These are phyloP conservation scores for Molothrus ater DNA, from an alignment of 2,797 vertebrate species.

Conservation along the genomic window DNA sequence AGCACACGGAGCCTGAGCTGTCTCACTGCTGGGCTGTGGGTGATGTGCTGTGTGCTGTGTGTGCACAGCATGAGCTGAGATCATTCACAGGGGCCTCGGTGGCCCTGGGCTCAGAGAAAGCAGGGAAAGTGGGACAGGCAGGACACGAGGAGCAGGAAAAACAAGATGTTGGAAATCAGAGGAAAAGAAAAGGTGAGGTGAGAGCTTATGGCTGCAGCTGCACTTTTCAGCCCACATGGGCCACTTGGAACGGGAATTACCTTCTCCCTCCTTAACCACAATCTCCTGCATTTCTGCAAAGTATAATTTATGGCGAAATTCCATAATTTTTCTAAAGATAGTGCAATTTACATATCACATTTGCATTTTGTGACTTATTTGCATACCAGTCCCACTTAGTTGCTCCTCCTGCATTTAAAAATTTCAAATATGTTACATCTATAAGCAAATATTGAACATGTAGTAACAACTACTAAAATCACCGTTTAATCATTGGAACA, in stretches of 20 bases:
- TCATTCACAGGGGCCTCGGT: background rate
- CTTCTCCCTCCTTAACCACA: background rate
- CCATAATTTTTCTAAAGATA: background rate
- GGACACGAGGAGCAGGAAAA: background rate
- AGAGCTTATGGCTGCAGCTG: background rate
- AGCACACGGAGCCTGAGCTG: rapidly evolving
- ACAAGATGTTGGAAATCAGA: background rate
- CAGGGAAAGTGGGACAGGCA: background rate
- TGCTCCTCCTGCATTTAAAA: background rate
- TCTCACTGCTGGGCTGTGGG: background rate
- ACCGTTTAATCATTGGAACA: background rate
- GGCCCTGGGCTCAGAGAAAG: background rate
- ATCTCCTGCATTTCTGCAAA: background rate
- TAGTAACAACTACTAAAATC: background rate
- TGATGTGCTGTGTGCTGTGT: background rate
- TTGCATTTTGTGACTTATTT: background rate
- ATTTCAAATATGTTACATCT: background rate
- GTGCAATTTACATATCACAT: background rate
- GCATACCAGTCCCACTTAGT: background rate
- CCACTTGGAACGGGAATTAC: background rate
- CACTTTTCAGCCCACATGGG: background rate
- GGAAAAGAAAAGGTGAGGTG: background rate
- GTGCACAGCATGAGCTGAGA: background rate
- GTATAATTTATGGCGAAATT: background rate
- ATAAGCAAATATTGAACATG: background rate